These are phyloP conservation scores for Drosophila triauraria DNA, from an alignment of 1,140 invertebrate genomes.

Conservation along the genomic window DNA sequence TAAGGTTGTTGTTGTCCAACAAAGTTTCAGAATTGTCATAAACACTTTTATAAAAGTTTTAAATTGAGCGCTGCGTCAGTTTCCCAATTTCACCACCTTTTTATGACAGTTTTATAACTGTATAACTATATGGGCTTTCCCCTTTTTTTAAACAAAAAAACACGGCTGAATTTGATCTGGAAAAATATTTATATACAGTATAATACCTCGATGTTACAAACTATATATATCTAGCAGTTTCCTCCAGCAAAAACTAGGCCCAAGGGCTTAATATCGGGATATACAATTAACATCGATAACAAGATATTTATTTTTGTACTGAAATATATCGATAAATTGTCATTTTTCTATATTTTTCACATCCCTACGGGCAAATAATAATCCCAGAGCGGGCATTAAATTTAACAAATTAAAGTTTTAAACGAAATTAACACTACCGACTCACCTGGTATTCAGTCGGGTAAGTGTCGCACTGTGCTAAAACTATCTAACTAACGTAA, in stretches of 20 bases:
- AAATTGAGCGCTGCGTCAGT: neutral
- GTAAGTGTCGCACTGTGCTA: neutral
- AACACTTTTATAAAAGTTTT: neutral
- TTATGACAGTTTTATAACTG: neutral
- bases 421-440: neutral
- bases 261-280: too few relatives aligned
- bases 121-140: too few relatives aligned
- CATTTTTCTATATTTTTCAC: neutral
- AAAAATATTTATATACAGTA: too few relatives aligned
- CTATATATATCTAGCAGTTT: too few relatives aligned
- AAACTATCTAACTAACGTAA: neutral
- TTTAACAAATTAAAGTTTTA: neutral
- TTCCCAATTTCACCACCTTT: neutral
- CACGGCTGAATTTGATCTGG: too few relatives aligned
- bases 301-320: too few relatives aligned
- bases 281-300: neutral
- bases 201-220: too few relatives aligned
- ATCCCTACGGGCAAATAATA: constrained; percentile 17
- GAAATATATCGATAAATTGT: neutral
- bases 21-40: neutral
- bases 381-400: constrained; percentile 1
- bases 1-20: neutral
- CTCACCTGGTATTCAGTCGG: neutral
- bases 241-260: too few relatives aligned
- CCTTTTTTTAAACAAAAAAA: too few relatives aligned